phyloP scores from a whole-genome alignment of 2,888 invertebrate species.

The Cloeon dipterum region DNA sequence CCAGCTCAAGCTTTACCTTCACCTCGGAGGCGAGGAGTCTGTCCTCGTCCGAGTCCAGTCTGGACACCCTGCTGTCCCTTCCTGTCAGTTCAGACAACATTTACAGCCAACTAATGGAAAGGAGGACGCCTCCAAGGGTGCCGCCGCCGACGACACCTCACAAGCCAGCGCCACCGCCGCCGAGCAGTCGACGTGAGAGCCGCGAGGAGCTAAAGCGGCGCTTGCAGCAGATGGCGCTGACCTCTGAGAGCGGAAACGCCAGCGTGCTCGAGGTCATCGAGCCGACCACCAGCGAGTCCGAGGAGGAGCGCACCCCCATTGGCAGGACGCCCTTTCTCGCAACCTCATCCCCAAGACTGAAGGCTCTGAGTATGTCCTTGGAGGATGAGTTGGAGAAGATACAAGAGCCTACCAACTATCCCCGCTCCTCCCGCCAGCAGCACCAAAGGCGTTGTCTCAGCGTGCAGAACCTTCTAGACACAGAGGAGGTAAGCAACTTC shows the following conservation, averaged over 20 bases:
- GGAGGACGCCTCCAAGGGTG: too few species aligned
- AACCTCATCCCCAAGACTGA: slow-evolving; percentile 1
- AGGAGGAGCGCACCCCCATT: slow-evolving; percentile 7
- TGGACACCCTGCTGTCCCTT: slow-evolving; percentile 3
- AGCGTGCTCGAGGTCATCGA: slow-evolving; percentile 15
- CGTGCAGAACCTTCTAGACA: not conserved
- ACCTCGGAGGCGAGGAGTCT: slow-evolving; percentile 5
- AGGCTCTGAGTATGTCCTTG: slow-evolving; percentile 5
- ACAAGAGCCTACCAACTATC: not conserved
- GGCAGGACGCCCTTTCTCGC: not conserved
- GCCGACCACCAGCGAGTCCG: slow-evolving; percentile 12
- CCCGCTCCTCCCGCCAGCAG: not conserved
- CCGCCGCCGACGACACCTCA: not conserved
- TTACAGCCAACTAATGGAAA: not conserved
- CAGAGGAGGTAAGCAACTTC: too few species aligned
- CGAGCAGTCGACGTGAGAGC: not conserved
- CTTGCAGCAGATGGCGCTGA: slow-evolving; percentile 10
- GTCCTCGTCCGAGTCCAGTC: slow-evolving; percentile 8
- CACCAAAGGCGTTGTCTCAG: not conserved
- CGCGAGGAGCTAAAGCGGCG: slow-evolving; percentile 9
- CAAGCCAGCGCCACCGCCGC: not conserved
- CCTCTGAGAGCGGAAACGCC: slow-evolving; percentile 12
- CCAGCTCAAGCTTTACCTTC: not conserved
- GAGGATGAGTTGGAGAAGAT: slow-evolving; percentile 4
- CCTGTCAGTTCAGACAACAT: not conserved